Percentiles rank a stretch among this genome's conserved stretches.
Evolutionary conservation across 2,797 vertebrate genomes (phyloP).

Genomic region (Uromys caudimaculatus): DNA sequence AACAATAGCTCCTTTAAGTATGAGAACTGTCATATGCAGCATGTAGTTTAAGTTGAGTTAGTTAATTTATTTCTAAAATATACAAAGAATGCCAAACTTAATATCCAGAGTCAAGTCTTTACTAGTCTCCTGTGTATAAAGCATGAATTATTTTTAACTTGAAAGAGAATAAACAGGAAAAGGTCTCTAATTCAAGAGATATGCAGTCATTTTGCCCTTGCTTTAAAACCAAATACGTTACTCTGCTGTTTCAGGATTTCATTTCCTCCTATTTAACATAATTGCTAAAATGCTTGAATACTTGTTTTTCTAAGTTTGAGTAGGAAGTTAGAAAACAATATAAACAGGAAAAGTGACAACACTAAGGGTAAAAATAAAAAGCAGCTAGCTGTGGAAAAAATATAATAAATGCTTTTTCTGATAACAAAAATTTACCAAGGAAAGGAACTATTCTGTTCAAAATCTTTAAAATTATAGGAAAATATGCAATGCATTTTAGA

Average conservation of each 20-base stretch:
- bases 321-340: constrained; percentile 24
- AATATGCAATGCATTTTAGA: not conserved
- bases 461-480: constrained; percentile 33
- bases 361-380: constrained; percentile 13
- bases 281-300: constrained; percentile 7
- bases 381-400: constrained; percentile 20
- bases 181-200: constrained; percentile 40
- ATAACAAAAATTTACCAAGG: constrained; percentile 24
- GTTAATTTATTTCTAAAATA: not conserved
- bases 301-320: constrained; percentile 39
- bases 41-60: not conserved
- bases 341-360: constrained; percentile 50
- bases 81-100: not conserved
- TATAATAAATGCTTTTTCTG: constrained; percentile 12
- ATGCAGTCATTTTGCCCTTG: not conserved
- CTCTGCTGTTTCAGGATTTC: constrained; percentile 43
- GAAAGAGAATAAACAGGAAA: constrained; percentile 29
- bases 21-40: not conserved
- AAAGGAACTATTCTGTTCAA: not conserved
- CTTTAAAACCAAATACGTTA: constrained; percentile 27
- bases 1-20: not conserved
- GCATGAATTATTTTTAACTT: not conserved
- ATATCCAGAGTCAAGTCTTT: constrained; percentile 35
- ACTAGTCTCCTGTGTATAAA: constrained; percentile 1
- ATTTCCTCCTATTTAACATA: constrained; percentile 41